These are phyloP conservation scores for Thunnus thynnus DNA, from an alignment of 2,113 vertebrate species.

Conservation along the genomic window DNA sequence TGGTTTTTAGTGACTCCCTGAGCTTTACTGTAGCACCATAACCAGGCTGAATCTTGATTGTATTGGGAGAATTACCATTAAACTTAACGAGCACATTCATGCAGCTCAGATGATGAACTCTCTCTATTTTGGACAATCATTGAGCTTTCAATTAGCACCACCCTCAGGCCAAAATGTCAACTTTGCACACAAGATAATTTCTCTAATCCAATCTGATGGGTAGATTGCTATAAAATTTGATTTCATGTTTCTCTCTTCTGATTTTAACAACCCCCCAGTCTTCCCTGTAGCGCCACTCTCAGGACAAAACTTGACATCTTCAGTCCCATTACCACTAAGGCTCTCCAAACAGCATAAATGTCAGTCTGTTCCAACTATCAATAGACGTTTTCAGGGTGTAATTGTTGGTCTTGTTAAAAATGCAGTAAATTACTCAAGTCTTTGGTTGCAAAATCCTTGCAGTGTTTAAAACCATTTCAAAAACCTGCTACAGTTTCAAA, in stretches of 20 bases:
- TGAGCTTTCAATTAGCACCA: neutral
- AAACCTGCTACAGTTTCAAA: conserved; percentile 25
- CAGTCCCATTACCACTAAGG: neutral
- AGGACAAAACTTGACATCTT: neutral
- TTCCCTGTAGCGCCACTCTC: conserved; percentile 5
- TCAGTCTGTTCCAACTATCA: neutral
- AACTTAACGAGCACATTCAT: neutral
- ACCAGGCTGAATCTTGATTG: no score
- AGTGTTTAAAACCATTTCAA: conserved; percentile 14
- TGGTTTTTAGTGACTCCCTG: no score
- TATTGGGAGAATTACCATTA: no score
- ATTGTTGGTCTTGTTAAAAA: conserved; percentile 37
- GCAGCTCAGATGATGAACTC: neutral
- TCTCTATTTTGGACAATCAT: neutral
- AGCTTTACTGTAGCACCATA: neutral
- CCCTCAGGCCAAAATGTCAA: neutral
- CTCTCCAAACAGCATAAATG: conserved; percentile 9
- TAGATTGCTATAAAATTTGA: neutral
- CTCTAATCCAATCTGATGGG: neutral
- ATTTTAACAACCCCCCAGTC: neutral
- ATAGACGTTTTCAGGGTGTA: neutral
- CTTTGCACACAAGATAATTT: neutral
- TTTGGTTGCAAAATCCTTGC: conserved; percentile 18
- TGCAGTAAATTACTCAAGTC: neutral
- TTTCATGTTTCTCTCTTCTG: neutral